Conservation (phyloP, 2,113 vertebrate species). For the Megaceryle torquata region DNA sequence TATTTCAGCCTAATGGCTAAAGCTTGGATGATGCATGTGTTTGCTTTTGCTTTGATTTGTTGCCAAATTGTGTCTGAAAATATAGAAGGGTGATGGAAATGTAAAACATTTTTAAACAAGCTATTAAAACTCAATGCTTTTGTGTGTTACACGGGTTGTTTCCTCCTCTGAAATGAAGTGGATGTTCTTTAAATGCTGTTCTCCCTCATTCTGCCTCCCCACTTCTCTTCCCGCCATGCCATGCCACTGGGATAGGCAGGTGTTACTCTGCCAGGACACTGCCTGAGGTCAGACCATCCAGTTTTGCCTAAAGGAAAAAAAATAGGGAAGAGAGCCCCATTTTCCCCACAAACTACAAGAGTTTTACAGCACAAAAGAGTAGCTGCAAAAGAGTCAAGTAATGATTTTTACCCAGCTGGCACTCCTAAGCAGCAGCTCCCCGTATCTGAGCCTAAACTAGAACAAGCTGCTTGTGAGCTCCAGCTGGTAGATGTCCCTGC, state of each 20-base stretch:
- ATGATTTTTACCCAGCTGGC: not conserved
- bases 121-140: conserved; percentile 33
- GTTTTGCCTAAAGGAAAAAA: not conserved
- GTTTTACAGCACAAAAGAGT: not conserved
- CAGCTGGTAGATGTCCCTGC: not conserved
- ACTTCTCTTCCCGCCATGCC: not conserved
- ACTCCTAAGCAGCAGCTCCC: not conserved
- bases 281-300: not conserved
- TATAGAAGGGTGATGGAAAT: not conserved
- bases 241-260: not conserved
- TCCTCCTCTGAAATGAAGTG: not conserved
- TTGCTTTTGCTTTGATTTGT: conserved; percentile 48
- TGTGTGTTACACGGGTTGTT: not conserved
- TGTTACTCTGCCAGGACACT: not conserved
- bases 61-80: conserved; percentile 36
- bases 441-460: not conserved
- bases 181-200: not conserved
- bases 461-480: not conserved
- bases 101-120: not conserved
- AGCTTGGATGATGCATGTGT: not conserved
- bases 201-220: not conserved
- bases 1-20: conserved; percentile 19
- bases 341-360: not conserved
- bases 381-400: not conserved
- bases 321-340: not conserved